phyloP scores from a whole-genome alignment of 2,113 vertebrate genomes.

The Phylloscopus trochiloides region DNA sequence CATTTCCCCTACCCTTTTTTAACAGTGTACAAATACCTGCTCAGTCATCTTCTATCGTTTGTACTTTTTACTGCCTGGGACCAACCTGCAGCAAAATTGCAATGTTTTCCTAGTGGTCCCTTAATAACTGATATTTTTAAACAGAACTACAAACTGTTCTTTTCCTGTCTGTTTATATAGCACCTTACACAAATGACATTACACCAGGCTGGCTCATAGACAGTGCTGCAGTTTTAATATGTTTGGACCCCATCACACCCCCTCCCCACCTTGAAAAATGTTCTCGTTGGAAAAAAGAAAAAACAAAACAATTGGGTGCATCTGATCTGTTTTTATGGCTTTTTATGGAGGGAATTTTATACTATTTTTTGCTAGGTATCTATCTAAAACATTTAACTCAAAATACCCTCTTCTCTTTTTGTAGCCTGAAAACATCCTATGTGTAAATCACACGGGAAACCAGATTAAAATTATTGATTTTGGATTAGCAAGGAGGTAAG shows the following conservation, averaged over 20 bases:
- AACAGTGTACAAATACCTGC: background rate
- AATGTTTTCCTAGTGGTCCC: background rate
- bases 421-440: constrained; percentile 94
- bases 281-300: background rate
- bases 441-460: constrained; percentile 85
- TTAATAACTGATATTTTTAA: background rate
- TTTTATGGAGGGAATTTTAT: background rate
- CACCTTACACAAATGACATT: background rate
- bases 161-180: background rate
- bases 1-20: background rate
- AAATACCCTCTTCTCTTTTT: background rate
- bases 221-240: background rate
- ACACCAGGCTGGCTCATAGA: background rate
- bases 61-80: background rate
- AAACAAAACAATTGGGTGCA: background rate
- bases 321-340: background rate
- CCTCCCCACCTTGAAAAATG: background rate
- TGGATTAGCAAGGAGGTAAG: constrained; percentile 89
- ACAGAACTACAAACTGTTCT: background rate
- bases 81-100: background rate
- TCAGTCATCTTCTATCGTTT: background rate
- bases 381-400: background rate
- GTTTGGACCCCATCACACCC: background rate
- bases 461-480: constrained; percentile 96
- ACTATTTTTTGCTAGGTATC: background rate